These are phyloP conservation scores for Lobophora halterata DNA, from an alignment of 2,888 invertebrate species.

Conservation along the genomic window DNA sequence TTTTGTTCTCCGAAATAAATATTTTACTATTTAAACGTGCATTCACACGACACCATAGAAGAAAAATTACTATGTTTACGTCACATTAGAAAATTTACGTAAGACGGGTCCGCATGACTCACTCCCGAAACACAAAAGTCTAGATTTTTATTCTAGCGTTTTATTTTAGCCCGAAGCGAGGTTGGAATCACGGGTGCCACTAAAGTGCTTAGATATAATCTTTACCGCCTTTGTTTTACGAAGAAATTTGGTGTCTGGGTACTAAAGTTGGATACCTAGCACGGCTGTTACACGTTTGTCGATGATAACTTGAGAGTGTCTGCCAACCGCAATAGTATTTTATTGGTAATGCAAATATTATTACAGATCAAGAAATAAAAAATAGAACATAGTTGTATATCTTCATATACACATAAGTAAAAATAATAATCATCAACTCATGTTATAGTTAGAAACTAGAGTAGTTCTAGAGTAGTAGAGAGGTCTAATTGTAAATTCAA, in stretches of 20 bases:
- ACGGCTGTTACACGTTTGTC: constrained; percentile 11
- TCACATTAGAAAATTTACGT: constrained; percentile 40
- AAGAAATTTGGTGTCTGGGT: constrained; percentile 33
- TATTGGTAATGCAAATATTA: too few relatives aligned
- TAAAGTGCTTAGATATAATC: constrained; percentile 38
- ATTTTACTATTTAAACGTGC: too few relatives aligned
- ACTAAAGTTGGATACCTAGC: constrained; percentile 19
- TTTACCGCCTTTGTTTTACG: constrained; percentile 33
- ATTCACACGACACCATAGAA: too few relatives aligned
- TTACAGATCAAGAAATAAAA: too few relatives aligned
- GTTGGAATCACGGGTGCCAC: constrained; percentile 40
- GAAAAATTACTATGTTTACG: constrained; percentile 19
- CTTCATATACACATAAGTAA: too few relatives aligned
- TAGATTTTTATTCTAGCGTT: constrained; percentile 47
- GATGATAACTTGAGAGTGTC: constrained; percentile 4
- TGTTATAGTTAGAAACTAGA: too few relatives aligned
- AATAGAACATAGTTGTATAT: not conserved
- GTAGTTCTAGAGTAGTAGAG: too few relatives aligned
- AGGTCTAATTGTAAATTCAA: too few relatives aligned
- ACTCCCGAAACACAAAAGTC: constrained; percentile 41
- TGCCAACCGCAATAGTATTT: not conserved
- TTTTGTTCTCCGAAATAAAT: too few relatives aligned
- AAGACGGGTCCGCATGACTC: constrained; percentile 40
- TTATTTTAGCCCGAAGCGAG: constrained; percentile 39
- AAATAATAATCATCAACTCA: too few relatives aligned